Evolutionary conservation across 2,888 invertebrate genomes (phyloP), one percentile per base, ranked within the genome.

Genomic region (Ptychoptera contaminata): DNA sequence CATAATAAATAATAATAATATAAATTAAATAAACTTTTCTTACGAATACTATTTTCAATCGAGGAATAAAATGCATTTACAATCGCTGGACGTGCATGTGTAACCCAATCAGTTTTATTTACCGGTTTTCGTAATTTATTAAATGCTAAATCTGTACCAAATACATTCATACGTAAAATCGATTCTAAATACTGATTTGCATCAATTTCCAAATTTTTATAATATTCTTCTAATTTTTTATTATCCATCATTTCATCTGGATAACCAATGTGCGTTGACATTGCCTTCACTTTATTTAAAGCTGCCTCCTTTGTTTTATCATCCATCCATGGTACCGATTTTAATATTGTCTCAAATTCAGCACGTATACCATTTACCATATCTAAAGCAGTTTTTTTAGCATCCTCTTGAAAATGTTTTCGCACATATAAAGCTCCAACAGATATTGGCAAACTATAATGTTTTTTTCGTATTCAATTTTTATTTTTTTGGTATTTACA

Each of bases 301-400:
- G 88, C 90, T 45, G 78, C 77, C 50, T 69, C 63, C 40, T 79
- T 78, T 0, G 94, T 94, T 50, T 70, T 67, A 0, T 77, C 76
- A 58, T 94, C 93, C 94, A 96, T 94, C 94, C 94, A 96, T 39
- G 83, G 82, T 11, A 92, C 79, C 46, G 77, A 72, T 14, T 73
- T 69, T 45, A 92, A 62, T 30, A 92, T 87, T 53, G 82, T 76
- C 48, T 77, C 74, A 67, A 93, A 93, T 52, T 90, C 82, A 44
- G 71, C 68, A 48, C 84, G 76, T 53, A 96, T 90, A 53, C 87
- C 82, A 44, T 74, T 70, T 0, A 92, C 91, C 86, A 93, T 90
- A 62, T 87, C 85, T 49, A 85, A 62, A 1, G 90, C 91, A 52
- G 79, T 82, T 41, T 77, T 73, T 60, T 88, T 85, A 0, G 90